These are phyloP conservation scores for Silurus lanzhouensis DNA, from an alignment of 2,797 vertebrate genomes.

Conservation along the genomic window DNA sequence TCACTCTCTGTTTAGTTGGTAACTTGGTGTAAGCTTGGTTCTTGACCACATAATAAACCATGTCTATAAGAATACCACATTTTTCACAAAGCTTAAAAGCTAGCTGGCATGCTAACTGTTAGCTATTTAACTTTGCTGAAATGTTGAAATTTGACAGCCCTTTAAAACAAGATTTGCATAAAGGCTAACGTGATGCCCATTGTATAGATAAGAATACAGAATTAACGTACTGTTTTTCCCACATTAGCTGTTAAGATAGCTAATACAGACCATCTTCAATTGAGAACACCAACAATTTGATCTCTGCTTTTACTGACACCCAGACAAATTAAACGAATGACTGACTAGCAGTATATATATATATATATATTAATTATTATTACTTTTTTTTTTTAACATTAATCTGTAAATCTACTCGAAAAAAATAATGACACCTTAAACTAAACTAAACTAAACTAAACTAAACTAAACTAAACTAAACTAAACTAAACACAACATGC, in stretches of 20 bases:
- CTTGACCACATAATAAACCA: background rate
- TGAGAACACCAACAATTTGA: background rate
- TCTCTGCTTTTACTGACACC: background rate
- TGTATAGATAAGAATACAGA: background rate
- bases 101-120: background rate
- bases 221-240: background rate
- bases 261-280: background rate
- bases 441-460: no score
- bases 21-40: no score
- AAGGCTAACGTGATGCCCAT: background rate
- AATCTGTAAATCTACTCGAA: background rate
- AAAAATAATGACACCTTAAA: no score
- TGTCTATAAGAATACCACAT: background rate
- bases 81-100: background rate
- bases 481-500: no score
- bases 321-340: background rate
- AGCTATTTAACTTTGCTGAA: background rate
- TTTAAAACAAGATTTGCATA: background rate
- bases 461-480: no score
- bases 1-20: no score
- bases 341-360: background rate
- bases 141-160: background rate
- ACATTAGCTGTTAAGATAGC: background rate
- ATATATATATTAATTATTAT: no score
- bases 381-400: background rate